Evolutionary conservation across 2,888 invertebrate species (phyloP).

Genomic region (Ptychoptera albimana): DNA sequence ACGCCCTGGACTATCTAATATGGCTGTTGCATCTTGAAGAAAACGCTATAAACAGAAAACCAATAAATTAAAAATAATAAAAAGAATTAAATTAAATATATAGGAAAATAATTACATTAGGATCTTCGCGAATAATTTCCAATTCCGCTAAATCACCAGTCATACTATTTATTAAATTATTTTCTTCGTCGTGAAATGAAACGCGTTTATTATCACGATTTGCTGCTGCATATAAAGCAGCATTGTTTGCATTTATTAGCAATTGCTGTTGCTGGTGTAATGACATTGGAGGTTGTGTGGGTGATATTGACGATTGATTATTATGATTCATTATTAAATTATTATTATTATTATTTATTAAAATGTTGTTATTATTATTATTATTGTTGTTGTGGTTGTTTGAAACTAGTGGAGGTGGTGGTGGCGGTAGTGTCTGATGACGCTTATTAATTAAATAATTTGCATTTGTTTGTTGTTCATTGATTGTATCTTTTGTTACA

Average conservation of each 20-base stretch:
- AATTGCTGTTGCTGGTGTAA: constrained; percentile 14
- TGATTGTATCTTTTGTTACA: background rate
- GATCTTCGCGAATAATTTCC: constrained; percentile 53
- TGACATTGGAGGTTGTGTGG: constrained; percentile 13
- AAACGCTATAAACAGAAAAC: constrained; percentile 41
- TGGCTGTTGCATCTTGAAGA: constrained; percentile 61
- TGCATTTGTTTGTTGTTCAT: background rate
- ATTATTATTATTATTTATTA: background rate
- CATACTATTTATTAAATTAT: constrained; percentile 20
- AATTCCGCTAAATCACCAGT: constrained; percentile 27
- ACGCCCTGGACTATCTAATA: constrained; percentile 61
- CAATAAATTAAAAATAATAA: constrained; percentile 6
- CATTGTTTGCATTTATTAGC: background rate
- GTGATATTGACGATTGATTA: too few relatives aligned
- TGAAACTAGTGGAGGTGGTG: background rate
- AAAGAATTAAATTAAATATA: background rate
- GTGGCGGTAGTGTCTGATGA: background rate
- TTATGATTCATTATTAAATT: background rate
- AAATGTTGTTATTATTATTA: constrained; percentile 2
- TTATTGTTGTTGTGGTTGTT: background rate
- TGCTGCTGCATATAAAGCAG: background rate
- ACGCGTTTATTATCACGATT: constrained; percentile 43
- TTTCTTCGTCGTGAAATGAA: constrained; percentile 55
- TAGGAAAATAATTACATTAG: constrained; percentile 47
- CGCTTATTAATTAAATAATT: background rate